A percentile compares a stretch with the other conserved stretches of the same genome.
phyloP scores from a whole-genome alignment of 2,797 vertebrate species.

The Peromyscus melanophrys region DNA sequence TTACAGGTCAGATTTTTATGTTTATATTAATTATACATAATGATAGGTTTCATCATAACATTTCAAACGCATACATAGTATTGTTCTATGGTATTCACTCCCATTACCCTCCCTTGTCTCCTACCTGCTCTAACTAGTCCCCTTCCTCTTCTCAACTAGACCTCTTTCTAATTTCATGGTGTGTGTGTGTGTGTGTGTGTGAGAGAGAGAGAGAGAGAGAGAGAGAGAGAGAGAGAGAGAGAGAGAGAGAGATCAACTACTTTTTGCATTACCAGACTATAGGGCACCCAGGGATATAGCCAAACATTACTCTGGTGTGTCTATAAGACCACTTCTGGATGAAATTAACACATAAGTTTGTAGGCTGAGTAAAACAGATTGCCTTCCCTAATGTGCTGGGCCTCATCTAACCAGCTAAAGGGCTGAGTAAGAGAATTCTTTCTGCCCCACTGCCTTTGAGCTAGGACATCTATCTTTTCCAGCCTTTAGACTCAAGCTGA shows the following conservation, averaged over 20 bases:
- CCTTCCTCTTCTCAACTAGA: not conserved
- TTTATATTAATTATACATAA: not conserved
- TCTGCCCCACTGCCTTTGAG: not conserved
- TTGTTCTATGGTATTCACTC: not conserved
- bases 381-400: not conserved
- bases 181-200: not conserved
- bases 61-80: not conserved
- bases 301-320: constrained; percentile 15
- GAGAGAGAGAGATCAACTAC: not conserved
- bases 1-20: not conserved
- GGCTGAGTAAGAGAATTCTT: constrained; percentile 9
- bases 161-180: not conserved
- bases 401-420: not conserved
- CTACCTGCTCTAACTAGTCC: not conserved
- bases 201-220: too few species aligned
- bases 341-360: not conserved
- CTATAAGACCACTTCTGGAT: constrained; percentile 27
- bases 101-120: not conserved
- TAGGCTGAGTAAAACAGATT: not conserved
- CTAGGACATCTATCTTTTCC: constrained; percentile 1
- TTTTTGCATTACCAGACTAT: not conserved
- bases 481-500: constrained; percentile 22
- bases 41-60: too few species aligned
- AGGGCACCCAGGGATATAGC: not conserved
- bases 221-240: not conserved